Conservation (phyloP, 1,140 invertebrate species). For the Bombus huntii region DNA sequence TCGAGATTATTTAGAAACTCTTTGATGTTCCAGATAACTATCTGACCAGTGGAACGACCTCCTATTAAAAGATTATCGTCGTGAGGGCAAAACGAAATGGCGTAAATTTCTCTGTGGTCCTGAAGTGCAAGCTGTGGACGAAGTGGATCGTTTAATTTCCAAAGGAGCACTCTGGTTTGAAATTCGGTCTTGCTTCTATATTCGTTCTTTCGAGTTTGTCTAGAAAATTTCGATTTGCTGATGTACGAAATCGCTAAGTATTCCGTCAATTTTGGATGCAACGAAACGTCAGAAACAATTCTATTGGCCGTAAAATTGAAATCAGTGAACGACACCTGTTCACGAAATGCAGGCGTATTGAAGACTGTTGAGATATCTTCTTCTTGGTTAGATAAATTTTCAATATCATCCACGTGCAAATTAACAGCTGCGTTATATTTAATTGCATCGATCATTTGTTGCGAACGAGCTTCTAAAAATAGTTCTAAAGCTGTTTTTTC, state of each 20-base stretch:
- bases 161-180: constrained; percentile 83
- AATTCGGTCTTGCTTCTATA: neutral
- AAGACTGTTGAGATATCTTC: neutral
- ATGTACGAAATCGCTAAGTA: constrained; percentile 86
- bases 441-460: constrained; percentile 75
- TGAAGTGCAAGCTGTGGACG: constrained; percentile 86
- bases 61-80: constrained; percentile 86
- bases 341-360: constrained; percentile 79
- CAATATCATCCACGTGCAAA: constrained; percentile 86
- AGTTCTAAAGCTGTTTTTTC: constrained; percentile 52
- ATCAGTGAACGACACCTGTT: constrained; percentile 84
- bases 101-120: constrained; percentile 84
- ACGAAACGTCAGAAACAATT: constrained; percentile 84
- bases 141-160: constrained; percentile 87
- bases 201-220: neutral
- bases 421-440: constrained; percentile 85
- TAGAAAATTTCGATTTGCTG: constrained; percentile 45
- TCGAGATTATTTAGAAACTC: neutral
- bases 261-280: constrained; percentile 86
- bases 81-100: constrained; percentile 87
- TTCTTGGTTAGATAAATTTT: constrained; percentile 74
- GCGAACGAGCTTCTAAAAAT: constrained; percentile 58
- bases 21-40: constrained; percentile 87
- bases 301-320: constrained; percentile 83
- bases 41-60: constrained; percentile 86